Evolutionary conservation across 2,113 vertebrate species (phyloP).

Genomic region (Balaenoptera acutorostrata): DNA sequence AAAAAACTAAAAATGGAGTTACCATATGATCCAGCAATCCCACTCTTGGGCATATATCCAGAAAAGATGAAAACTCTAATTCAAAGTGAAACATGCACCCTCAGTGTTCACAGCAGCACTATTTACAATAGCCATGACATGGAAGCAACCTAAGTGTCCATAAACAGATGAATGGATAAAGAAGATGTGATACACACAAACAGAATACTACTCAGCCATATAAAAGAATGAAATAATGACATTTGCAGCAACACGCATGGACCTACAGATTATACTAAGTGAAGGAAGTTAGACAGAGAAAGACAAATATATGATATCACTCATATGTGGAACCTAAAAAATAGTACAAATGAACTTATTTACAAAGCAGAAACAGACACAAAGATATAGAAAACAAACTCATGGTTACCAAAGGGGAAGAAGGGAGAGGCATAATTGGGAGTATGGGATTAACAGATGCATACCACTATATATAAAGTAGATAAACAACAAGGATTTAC

Average conservation of each 20-base stretch:
- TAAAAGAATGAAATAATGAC: not conserved
- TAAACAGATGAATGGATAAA: not conserved
- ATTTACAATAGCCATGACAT: not conserved
- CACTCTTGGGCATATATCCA: not conserved
- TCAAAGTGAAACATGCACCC: not conserved
- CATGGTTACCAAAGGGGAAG: not conserved
- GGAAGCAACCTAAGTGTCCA: not conserved
- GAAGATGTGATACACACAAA: not conserved
- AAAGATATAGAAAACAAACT: not conserved
- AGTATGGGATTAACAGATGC: not conserved
- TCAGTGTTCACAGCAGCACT: not conserved
- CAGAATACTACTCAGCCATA: not conserved
- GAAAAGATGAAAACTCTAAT: not conserved
- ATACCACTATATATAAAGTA: not conserved
- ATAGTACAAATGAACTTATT: not conserved
- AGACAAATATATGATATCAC: not conserved
- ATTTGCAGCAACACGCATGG: not conserved
- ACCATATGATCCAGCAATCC: not conserved
- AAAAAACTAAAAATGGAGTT: not conserved
- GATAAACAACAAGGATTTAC: not conserved
- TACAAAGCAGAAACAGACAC: not conserved
- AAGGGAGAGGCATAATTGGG: not conserved
- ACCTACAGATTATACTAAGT: not conserved
- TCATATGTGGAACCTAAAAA: not conserved
- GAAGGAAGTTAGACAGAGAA: not conserved